phyloP scores from a whole-genome alignment of 2,113 vertebrate genomes.

The Rhabdomys dilectus region DNA sequence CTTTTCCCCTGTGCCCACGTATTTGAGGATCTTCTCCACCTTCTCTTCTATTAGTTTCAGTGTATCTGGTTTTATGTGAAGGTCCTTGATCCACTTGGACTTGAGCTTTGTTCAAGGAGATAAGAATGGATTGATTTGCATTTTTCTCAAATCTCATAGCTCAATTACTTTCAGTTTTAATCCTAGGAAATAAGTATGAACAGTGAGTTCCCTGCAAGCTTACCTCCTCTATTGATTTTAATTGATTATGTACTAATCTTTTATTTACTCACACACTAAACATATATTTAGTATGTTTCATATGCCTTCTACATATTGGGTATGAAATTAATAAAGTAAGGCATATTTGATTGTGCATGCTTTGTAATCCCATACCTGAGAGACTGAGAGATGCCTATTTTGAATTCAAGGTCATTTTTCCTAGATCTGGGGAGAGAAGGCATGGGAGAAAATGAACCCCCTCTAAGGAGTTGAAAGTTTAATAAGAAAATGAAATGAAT shows the following conservation, averaged over 20 bases:
- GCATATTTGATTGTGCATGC: background rate
- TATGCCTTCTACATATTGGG: background rate
- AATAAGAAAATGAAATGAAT: constrained; percentile 40
- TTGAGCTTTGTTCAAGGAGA: no score
- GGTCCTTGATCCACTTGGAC: no score
- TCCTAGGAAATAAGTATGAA: constrained; percentile 45
- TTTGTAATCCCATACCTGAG: background rate
- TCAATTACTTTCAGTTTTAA: constrained; percentile 20
- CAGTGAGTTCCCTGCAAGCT: background rate
- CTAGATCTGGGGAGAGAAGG: background rate
- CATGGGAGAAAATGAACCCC: background rate
- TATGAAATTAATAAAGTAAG: constrained; percentile 50
- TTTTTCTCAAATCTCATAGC: background rate
- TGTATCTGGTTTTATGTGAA: no score
- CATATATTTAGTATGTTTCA: background rate
- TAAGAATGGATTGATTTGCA: no score
- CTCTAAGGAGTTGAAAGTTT: constrained; percentile 32
- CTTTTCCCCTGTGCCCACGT: no score
- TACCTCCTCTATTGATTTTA: background rate
- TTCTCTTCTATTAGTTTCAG: no score
- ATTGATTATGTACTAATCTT: constrained; percentile 16
- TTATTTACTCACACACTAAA: constrained; percentile 35
- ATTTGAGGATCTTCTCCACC: no score
- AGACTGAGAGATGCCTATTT: background rate
- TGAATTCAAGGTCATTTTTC: background rate